These are phyloP conservation scores for Leptinotarsa tumamoca DNA, from an alignment of 2,888 invertebrate genomes.

Conservation along the genomic window DNA sequence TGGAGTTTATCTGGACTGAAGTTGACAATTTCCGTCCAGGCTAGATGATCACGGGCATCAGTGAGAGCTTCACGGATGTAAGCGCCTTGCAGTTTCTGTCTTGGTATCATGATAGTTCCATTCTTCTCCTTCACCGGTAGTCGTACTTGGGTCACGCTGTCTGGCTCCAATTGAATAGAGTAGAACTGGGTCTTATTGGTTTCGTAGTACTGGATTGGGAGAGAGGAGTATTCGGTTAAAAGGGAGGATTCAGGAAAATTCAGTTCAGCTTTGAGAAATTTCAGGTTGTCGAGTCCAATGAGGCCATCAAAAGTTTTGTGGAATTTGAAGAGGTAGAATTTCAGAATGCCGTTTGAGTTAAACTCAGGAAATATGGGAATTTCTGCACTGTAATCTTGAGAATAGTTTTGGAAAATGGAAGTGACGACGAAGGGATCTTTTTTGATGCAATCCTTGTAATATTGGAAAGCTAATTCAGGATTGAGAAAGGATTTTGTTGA, in stretches of 20 bases:
- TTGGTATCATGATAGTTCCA: too few species aligned
- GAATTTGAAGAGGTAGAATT: conserved; percentile 5
- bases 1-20: neutral
- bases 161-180: neutral
- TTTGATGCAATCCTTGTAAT: neutral
- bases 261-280: neutral
- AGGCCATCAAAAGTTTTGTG: neutral
- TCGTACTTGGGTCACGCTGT: neutral
- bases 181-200: neutral
- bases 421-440: neutral
- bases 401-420: conserved; percentile 9
- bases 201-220: neutral
- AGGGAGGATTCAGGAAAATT: too few species aligned
- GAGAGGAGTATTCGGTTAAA: too few species aligned
- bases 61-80: neutral
- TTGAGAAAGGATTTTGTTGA: neutral
- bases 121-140: too few species aligned
- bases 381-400: conserved; percentile 3
- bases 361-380: neutral
- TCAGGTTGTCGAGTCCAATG: neutral
- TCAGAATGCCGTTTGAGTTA: neutral
- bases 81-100: neutral
- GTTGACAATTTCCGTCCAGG: neutral
- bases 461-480: neutral
- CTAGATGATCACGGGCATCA: neutral